These are phyloP conservation scores for Zaprionus gabonicus DNA, from an alignment of 1,140 invertebrate genomes.

Conservation along the genomic window DNA sequence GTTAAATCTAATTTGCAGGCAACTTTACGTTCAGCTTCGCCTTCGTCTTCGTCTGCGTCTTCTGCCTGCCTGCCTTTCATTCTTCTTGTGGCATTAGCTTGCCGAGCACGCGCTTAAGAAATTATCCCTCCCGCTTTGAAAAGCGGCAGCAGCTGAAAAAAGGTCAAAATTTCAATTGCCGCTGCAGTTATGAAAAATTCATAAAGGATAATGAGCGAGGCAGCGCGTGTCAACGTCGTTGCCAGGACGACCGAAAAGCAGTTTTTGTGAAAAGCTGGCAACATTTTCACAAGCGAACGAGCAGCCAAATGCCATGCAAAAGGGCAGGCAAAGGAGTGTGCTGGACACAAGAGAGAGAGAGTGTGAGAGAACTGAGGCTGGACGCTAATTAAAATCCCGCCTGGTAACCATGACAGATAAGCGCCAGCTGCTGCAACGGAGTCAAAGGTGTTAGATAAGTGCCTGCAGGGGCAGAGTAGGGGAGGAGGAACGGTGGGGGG, in stretches of 20 bases:
- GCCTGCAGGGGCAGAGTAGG: conserved; percentile 12
- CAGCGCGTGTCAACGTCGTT: conserved; percentile 74
- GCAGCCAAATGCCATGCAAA: conserved; percentile 70
- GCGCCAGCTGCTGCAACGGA: conserved; percentile 53
- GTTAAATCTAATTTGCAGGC: conserved; percentile 71
- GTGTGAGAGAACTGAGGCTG: conserved; percentile 20
- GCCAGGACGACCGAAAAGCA: conserved; percentile 49
- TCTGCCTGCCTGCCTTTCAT: not conserved
- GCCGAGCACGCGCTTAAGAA: conserved; percentile 71
- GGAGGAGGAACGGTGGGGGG: not conserved
- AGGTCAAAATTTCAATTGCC: conserved; percentile 64
- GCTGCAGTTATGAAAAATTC: conserved; percentile 80
- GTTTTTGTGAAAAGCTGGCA: conserved; percentile 19
- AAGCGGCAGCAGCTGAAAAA: conserved; percentile 31
- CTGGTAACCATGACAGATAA: conserved; percentile 75
- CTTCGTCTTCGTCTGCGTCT: not conserved
- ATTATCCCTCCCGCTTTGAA: conserved; percentile 50
- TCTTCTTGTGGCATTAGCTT: conserved; percentile 68
- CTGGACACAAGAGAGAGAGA: conserved; percentile 53
- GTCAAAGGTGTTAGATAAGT: conserved; percentile 80
- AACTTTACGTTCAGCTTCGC: conserved; percentile 31
- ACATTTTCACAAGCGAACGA: conserved; percentile 73
- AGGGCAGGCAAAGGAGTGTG: conserved; percentile 40
- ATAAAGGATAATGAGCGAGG: conserved; percentile 82
- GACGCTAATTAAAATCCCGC: conserved; percentile 74